These are phyloP conservation scores for Apogon hyalosoma DNA, from an alignment of 2,797 vertebrate genomes.

Conservation along the genomic window DNA sequence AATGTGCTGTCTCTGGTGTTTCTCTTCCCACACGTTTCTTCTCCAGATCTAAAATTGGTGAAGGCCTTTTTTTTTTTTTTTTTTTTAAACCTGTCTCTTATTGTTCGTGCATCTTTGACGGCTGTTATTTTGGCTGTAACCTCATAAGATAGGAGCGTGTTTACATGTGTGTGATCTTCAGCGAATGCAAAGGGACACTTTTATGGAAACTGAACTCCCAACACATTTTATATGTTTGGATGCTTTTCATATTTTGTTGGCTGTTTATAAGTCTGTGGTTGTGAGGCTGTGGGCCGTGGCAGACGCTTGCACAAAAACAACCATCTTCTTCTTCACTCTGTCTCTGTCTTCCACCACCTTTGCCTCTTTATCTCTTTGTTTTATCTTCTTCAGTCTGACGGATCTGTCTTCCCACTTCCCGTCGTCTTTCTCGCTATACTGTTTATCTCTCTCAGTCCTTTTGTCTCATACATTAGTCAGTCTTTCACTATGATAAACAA, in stretches of 20 bases:
- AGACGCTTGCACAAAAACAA: slow-evolving; percentile 47
- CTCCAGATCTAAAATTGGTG: slow-evolving; percentile 13
- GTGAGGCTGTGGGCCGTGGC: slow-evolving; percentile 43
- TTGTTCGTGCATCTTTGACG: slow-evolving; percentile 34
- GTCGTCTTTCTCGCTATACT: slow-evolving; percentile 24
- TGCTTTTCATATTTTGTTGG: slow-evolving; percentile 65
- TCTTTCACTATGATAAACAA: slow-evolving; percentile 39
- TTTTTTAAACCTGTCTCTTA: neutral
- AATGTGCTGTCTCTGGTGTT: neutral
- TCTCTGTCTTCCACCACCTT: slow-evolving; percentile 18
- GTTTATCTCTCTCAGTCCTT: slow-evolving; percentile 25
- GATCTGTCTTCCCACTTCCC: slow-evolving; percentile 1
- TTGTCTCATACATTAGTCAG: slow-evolving; percentile 38
- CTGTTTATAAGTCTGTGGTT: slow-evolving; percentile 63
- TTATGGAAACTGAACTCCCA: slow-evolving; percentile 34
- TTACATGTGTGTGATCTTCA: slow-evolving; percentile 21
- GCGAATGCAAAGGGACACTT: slow-evolving; percentile 28
- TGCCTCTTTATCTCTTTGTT: slow-evolving; percentile 13
- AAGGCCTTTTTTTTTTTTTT: slow-evolving; percentile 5
- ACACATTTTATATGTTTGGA: slow-evolving; percentile 46
- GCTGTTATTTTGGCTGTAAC: slow-evolving; percentile 42
- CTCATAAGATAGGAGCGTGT: slow-evolving; percentile 27
- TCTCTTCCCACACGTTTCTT: slow-evolving; percentile 12
- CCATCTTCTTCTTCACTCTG: slow-evolving; percentile 14
- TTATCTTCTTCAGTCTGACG: neutral